These are phyloP conservation scores for Apoderus coryli DNA, from an alignment of 2,888 invertebrate species.

Conservation along the genomic window DNA sequence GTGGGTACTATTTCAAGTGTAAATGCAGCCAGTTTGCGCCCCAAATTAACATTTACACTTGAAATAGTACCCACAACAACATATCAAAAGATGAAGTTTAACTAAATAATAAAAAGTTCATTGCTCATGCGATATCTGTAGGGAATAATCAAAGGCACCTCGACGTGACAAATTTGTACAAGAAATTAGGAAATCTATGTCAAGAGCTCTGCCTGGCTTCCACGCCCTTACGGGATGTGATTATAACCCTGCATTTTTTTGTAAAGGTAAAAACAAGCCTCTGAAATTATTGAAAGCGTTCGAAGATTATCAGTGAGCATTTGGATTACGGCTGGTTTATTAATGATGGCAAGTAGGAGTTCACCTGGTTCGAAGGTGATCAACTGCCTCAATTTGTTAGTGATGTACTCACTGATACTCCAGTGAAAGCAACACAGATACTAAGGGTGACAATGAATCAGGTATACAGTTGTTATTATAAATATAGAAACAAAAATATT, in stretches of 20 bases:
- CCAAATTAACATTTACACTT: too few relatives aligned
- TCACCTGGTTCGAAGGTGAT: conserved; percentile 1
- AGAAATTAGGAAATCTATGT: conserved; percentile 1
- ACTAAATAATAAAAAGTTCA: too few relatives aligned
- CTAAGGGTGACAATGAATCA: conserved; percentile 2
- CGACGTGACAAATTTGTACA: conserved; percentile 2
- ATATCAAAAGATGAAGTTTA: too few relatives aligned
- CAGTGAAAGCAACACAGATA: conserved; percentile 2
- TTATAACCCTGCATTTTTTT: conserved; percentile 2
- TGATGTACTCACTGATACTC: conserved; percentile 3
- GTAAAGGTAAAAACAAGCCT: conserved; percentile 2
- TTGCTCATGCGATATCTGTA: too few relatives aligned
- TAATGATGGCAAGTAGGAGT: conserved; percentile 2
- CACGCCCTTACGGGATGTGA: conserved; percentile 3
- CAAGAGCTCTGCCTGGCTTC: conserved; percentile 3
- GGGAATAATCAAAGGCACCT: too few relatives aligned
- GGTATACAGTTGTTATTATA: conserved; percentile 1
- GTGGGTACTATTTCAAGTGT: too few relatives aligned
- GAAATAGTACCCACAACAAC: too few relatives aligned
- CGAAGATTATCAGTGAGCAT: conserved; percentile 1
- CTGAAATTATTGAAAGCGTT: conserved; percentile 3
- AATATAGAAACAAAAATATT: conserved; percentile 2
- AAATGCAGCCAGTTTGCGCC: too few relatives aligned
- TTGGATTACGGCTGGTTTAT: conserved; percentile 1
- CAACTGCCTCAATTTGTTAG: conserved; percentile 3